Conservation (phyloP, 2,113 vertebrate genomes). For the Puntigrus tetrazona region DNA sequence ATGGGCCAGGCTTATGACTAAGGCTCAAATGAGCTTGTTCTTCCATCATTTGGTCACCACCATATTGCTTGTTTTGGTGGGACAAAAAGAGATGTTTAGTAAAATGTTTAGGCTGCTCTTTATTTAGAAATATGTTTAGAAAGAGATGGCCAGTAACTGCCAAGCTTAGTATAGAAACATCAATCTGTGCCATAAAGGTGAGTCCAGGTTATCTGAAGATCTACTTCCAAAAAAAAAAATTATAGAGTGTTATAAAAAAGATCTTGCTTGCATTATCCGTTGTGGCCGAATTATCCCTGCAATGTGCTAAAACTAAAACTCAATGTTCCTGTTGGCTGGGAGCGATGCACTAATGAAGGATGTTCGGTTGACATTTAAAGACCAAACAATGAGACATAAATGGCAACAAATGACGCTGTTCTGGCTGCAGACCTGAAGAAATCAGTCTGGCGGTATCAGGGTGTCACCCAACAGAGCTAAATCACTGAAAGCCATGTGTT, state of each 20-base stretch:
- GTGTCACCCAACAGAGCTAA: constrained; percentile 8
- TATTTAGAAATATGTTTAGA: too few species aligned
- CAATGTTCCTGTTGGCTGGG: constrained; percentile 1
- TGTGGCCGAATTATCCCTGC: not conserved
- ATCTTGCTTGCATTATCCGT: not conserved
- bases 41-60: not conserved
- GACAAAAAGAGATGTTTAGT: not conserved
- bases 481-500: not conserved
- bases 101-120: not conserved
- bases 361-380: not conserved
- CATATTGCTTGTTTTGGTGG: not conserved
- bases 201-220: not conserved
- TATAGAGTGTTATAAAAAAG: not conserved
- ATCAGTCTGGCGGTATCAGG: not conserved
- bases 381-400: not conserved
- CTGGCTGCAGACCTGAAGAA: not conserved
- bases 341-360: not conserved
- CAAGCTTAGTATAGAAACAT: not conserved
- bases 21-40: not conserved
- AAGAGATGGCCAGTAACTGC: not conserved
- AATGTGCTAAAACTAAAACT: constrained; percentile 5
- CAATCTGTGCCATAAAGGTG: not conserved
- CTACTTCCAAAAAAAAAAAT: not conserved
- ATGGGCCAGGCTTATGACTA: not conserved
- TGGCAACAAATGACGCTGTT: not conserved